Conservation (phyloP, 2,888 invertebrate genomes). For the Idaea dimidiata region DNA sequence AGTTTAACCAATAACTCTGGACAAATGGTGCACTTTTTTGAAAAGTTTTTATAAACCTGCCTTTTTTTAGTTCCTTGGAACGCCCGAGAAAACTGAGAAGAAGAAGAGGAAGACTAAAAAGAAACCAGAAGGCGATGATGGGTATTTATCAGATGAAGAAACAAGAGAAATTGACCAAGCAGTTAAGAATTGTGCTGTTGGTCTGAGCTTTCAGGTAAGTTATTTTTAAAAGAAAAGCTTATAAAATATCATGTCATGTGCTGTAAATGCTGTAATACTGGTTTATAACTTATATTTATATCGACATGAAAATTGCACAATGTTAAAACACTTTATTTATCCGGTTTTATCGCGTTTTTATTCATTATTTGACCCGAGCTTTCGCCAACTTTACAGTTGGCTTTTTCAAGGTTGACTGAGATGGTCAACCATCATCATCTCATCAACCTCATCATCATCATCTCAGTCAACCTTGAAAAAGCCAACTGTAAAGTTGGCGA, state of each 20-base stretch:
- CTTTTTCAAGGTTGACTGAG: too few relatives aligned
- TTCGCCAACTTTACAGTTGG: too few relatives aligned
- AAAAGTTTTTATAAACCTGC: not conserved
- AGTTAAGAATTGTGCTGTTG: constrained; percentile 57
- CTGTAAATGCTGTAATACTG: too few relatives aligned
- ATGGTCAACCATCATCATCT: too few relatives aligned
- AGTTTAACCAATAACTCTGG: constrained; percentile 26
- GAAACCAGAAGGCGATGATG: constrained; percentile 65
- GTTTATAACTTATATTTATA: not conserved
- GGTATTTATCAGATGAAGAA: constrained; percentile 67
- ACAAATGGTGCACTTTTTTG: not conserved
- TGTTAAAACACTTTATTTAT: too few relatives aligned
- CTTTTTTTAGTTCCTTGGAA: constrained; percentile 58
- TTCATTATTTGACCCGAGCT: too few relatives aligned
- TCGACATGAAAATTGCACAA: not conserved
- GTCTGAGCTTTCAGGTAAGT: constrained; percentile 57
- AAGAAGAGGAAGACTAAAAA: constrained; percentile 62
- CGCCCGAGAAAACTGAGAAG: constrained; percentile 63
- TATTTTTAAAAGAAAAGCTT: not conserved
- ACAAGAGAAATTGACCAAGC: constrained; percentile 53
- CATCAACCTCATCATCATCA: too few relatives aligned
- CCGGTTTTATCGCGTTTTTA: too few relatives aligned
- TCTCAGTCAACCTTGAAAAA: too few relatives aligned
- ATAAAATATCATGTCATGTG: not conserved
- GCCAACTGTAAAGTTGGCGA: too few relatives aligned